Percentiles rank a stretch among this genome's conserved stretches.
phyloP scores from a whole-genome alignment of 2,888 invertebrate genomes.

The Taphrorychus bicolor region DNA sequence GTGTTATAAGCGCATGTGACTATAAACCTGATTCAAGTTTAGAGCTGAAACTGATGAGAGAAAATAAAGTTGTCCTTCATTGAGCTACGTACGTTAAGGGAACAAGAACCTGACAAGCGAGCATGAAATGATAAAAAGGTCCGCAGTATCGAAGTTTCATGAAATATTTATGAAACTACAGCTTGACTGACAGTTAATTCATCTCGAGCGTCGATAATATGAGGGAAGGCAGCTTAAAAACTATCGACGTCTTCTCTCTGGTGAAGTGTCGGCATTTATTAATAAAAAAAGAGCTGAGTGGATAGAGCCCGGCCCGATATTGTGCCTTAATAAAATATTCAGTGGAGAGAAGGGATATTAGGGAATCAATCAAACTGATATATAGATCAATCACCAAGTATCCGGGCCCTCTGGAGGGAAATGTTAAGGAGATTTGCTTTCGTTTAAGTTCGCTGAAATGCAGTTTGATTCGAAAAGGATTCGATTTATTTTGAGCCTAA shows the following conservation, averaged over 20 bases:
- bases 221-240: conserved; percentile 19
- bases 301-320: background rate
- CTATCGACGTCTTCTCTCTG: conserved; percentile 19
- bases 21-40: too few species aligned
- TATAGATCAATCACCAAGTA: conserved; percentile 7
- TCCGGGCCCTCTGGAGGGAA: background rate
- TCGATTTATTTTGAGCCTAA: background rate
- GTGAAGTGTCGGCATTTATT: conserved; percentile 22
- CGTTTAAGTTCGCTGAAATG: too few species aligned
- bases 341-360: conserved; percentile 10
- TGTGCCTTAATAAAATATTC: conserved; percentile 16
- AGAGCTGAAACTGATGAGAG: too few species aligned
- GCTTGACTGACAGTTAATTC: conserved; percentile 37
- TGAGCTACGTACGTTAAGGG: conserved; percentile 15
- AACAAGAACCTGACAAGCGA: conserved; percentile 27
- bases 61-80: conserved; percentile 24
- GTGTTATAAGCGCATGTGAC: too few species aligned
- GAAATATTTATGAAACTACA: conserved; percentile 48
- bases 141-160: conserved; percentile 46
- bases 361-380: conserved; percentile 11
- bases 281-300: conserved; percentile 16
- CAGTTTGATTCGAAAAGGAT: background rate
- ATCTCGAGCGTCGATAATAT: conserved; percentile 21
- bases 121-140: conserved; percentile 48
- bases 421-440: background rate